These are phyloP conservation scores for Subacronicta megacephala DNA, from an alignment of 2,888 invertebrate species.

Conservation along the genomic window DNA sequence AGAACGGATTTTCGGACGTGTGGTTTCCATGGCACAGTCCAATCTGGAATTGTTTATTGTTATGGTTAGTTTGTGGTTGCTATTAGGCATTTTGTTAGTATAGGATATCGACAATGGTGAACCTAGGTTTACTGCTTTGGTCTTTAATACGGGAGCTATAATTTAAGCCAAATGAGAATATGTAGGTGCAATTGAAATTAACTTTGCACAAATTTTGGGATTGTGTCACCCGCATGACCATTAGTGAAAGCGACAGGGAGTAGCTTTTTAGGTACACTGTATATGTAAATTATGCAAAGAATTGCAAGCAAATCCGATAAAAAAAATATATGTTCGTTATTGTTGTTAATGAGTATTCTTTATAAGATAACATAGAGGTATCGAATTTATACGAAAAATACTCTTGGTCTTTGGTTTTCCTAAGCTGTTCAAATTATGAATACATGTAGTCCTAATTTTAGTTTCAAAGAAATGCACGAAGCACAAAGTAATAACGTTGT, in stretches of 20 bases:
- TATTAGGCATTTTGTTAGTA: constrained; percentile 32
- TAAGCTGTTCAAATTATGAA: too few species aligned
- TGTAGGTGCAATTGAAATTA: not conserved
- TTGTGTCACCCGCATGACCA: not conserved
- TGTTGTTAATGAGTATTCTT: too few species aligned
- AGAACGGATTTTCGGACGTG: constrained; percentile 58
- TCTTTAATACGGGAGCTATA: constrained; percentile 13
- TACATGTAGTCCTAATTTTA: too few species aligned
- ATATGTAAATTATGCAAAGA: too few species aligned
- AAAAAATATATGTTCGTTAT: too few species aligned
- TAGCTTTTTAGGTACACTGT: too few species aligned
- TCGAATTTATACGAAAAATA: too few species aligned
- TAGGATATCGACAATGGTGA: constrained; percentile 15
- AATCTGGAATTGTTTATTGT: constrained; percentile 55
- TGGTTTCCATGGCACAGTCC: constrained; percentile 50
- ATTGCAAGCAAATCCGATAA: too few species aligned
- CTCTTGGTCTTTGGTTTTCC: too few species aligned
- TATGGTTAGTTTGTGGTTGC: constrained; percentile 49
- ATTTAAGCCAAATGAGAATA: not conserved
- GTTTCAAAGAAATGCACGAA: too few species aligned
- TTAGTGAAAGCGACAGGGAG: not conserved
- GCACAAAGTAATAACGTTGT: too few species aligned
- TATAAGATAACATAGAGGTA: too few species aligned
- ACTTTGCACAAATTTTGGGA: not conserved
- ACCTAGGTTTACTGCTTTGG: constrained; percentile 24